Conservation (phyloP, 1,140 invertebrate species). For the Aphaenogaster ashmeadi region DNA sequence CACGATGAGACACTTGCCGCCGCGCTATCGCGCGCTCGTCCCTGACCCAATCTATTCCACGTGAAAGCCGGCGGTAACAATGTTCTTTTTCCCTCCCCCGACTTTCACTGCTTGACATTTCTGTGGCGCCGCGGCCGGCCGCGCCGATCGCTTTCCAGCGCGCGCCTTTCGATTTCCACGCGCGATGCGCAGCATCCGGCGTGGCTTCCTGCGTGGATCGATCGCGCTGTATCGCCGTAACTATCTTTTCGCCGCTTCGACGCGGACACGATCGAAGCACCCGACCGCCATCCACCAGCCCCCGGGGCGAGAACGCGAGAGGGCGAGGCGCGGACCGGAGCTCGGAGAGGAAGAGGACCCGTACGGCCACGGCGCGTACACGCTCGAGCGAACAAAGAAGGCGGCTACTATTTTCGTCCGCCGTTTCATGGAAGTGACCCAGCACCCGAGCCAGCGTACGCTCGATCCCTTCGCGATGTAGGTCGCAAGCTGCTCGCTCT, state of each 20-base stretch:
- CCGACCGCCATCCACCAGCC: conserved; percentile 7
- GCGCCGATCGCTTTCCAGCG: conserved; percentile 38
- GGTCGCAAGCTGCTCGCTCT: conserved; percentile 71
- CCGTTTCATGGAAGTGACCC: conserved; percentile 78
- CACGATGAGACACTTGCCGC: not conserved
- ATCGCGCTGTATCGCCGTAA: conserved; percentile 33
- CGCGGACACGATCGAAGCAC: conserved; percentile 22
- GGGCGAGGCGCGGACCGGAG: not conserved
- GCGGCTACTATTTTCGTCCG: conserved; percentile 74
- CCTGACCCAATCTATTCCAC: conserved; percentile 29
- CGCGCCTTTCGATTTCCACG: conserved; percentile 53
- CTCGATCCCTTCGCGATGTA: conserved; percentile 76
- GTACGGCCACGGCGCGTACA: conserved; percentile 27
- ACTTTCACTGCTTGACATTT: conserved; percentile 63
- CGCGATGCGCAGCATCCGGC: conserved; percentile 52
- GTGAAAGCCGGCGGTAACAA: conserved; percentile 34
- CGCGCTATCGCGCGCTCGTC: not conserved
- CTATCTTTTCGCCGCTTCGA: not conserved
- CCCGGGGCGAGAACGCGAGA: not conserved
- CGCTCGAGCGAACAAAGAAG: conserved; percentile 71
- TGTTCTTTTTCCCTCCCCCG: conserved; percentile 36
- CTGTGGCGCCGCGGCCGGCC: conserved; percentile 5
- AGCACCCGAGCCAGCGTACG: conserved; percentile 37
- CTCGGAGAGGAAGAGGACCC: not conserved
- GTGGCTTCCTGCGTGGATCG: conserved; percentile 49